Conservation (phyloP, 2,797 vertebrate genomes). For the Amphiprion clarkii region DNA sequence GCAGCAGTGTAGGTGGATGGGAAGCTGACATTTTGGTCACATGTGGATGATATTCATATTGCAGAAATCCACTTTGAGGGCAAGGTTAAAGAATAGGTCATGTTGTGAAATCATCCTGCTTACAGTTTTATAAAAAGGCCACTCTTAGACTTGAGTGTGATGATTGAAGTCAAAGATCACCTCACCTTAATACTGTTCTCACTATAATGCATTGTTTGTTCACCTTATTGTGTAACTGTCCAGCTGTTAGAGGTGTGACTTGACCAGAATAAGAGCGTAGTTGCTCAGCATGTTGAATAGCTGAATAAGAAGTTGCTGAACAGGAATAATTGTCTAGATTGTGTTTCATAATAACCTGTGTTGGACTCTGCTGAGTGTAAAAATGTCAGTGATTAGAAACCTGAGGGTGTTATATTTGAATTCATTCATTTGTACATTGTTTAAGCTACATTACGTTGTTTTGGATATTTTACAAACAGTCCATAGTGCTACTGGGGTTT, state of each 20-base stretch:
- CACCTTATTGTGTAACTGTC: too few relatives aligned
- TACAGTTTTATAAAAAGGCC: background rate
- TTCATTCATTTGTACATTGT: background rate
- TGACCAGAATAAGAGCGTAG: too few relatives aligned
- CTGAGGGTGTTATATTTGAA: background rate
- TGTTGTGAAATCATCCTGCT: background rate
- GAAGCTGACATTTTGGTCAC: background rate
- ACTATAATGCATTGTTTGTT: too few relatives aligned
- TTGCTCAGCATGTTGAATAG: too few relatives aligned
- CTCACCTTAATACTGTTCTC: background rate
- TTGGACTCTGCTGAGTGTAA: background rate
- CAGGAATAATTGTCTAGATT: background rate
- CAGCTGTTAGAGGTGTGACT: too few relatives aligned
- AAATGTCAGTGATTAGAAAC: background rate
- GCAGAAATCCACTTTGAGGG: too few relatives aligned
- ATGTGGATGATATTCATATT: background rate
- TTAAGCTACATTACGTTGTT: too few relatives aligned
- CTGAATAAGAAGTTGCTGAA: background rate
- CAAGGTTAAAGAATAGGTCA: too few relatives aligned
- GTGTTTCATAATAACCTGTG: background rate
- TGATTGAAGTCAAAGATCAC: background rate
- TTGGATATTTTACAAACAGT: too few relatives aligned
- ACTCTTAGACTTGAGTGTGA: background rate
- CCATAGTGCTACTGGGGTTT: background rate
- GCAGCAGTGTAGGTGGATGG: background rate